Conservation (phyloP, 2,888 invertebrate species). For the Bruchidius siliquastri region DNA sequence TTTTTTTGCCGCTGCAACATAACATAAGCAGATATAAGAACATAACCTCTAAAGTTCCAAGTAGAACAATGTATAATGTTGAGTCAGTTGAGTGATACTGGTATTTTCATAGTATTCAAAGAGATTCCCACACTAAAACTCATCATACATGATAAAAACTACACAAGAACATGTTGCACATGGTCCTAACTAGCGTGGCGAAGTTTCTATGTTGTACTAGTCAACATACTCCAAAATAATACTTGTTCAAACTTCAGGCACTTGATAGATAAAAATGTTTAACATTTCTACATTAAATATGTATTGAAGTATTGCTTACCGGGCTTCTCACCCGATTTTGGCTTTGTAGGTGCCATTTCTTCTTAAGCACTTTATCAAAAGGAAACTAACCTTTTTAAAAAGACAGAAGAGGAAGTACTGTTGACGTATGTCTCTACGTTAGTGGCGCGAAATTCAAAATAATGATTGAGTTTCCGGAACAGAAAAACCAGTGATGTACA, state of each 20-base stretch:
- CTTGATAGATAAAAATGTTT: not conserved
- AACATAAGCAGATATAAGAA: conserved; percentile 5
- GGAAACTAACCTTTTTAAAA: conserved; percentile 27
- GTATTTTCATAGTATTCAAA: conserved; percentile 46
- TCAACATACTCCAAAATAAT: not conserved
- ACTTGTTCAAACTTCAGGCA: not conserved
- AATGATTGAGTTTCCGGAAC: not conserved
- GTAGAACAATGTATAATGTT: conserved; percentile 2
- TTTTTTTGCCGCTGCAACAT: conserved; percentile 48
- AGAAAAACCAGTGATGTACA: no score
- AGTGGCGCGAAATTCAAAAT: not conserved
- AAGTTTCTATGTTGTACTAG: not conserved
- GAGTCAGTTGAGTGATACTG: conserved; percentile 28
- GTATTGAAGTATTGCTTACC: conserved; percentile 54
- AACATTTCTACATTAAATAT: not conserved
- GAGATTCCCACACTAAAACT: conserved; percentile 55
- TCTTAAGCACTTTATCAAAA: conserved; percentile 37
- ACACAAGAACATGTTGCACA: conserved; percentile 12
- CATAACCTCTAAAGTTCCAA: not conserved
- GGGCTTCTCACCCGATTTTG: conserved; percentile 73
- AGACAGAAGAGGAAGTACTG: not conserved
- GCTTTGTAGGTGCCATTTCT: conserved; percentile 85
- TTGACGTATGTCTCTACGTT: not conserved
- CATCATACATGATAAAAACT: conserved; percentile 41
- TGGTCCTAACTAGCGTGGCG: conserved; percentile 31